Evolutionary conservation across 1,140 invertebrate genomes (phyloP).

Genomic region (Sitophilus oryzae): DNA sequence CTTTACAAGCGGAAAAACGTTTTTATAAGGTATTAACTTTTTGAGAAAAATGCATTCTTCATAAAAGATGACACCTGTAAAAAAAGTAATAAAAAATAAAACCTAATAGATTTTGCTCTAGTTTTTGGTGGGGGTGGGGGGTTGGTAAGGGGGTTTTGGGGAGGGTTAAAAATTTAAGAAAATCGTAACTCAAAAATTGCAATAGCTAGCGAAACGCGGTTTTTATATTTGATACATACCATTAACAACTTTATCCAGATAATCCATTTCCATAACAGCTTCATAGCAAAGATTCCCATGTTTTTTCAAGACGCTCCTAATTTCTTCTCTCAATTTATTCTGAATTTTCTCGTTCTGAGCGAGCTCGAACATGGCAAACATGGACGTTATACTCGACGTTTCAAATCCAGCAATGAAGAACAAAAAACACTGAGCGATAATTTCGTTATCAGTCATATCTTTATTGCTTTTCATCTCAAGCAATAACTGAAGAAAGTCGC

Average conservation of each 20-base stretch:
- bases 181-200: no score
- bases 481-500: conserved; percentile 8
- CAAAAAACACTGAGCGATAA: conserved; percentile 53
- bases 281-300: not conserved
- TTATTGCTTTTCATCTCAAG: not conserved
- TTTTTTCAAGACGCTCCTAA: conserved; percentile 32
- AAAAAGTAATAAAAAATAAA: no score
- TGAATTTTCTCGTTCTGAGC: conserved; percentile 47
- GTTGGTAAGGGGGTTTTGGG: no score
- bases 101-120: no score
- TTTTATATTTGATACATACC: no score
- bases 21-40: no score
- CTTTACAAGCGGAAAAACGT: no score
- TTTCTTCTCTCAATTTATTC: conserved; percentile 43
- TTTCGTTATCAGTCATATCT: conserved; percentile 3
- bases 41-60: no score
- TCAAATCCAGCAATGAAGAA: conserved; percentile 58
- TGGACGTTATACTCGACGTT: conserved; percentile 44
- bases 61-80: no score
- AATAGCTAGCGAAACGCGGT: no score
- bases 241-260: not conserved
- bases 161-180: no score
- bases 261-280: not conserved
- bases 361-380: conserved; percentile 46
- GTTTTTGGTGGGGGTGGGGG: no score